Evolutionary conservation across 2,888 invertebrate species (phyloP).

Genomic region (Synanthedon myopaeformis): DNA sequence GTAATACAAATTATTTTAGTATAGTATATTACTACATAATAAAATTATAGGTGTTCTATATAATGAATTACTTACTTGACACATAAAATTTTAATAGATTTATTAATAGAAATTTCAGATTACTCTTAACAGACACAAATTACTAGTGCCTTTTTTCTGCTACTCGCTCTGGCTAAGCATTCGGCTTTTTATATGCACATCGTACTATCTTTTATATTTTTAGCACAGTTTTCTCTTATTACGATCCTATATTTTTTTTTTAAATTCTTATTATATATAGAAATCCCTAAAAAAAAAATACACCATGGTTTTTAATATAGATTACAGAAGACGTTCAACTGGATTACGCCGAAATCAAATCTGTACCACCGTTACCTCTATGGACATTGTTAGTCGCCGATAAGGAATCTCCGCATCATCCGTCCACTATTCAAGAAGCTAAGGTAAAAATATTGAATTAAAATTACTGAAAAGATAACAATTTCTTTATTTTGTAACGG

Average conservation of each 20-base stretch:
- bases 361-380: slow-evolving; percentile 97
- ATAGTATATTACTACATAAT: no score
- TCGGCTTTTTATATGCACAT: no score
- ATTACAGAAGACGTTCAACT: slow-evolving; percentile 89
- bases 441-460: slow-evolving; percentile 32
- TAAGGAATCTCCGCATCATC: slow-evolving; percentile 78
- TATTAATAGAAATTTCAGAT: no score
- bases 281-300: no score
- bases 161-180: not conserved
- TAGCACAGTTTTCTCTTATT: no score
- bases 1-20: no score
- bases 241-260: not conserved
- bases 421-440: slow-evolving; percentile 64
- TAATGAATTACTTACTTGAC: no score
- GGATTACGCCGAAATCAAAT: slow-evolving; percentile 95
- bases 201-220: no score
- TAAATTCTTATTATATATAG: not conserved
- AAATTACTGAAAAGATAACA: no score
- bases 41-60: no score
- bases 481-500: not conserved
- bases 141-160: not conserved
- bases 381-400: slow-evolving; percentile 97
- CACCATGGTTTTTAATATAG: slow-evolving; percentile 20
- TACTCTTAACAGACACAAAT: not conserved
- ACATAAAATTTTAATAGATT: no score